phyloP scores from a whole-genome alignment of 2,888 invertebrate species.

The Epinotia ramella region DNA sequence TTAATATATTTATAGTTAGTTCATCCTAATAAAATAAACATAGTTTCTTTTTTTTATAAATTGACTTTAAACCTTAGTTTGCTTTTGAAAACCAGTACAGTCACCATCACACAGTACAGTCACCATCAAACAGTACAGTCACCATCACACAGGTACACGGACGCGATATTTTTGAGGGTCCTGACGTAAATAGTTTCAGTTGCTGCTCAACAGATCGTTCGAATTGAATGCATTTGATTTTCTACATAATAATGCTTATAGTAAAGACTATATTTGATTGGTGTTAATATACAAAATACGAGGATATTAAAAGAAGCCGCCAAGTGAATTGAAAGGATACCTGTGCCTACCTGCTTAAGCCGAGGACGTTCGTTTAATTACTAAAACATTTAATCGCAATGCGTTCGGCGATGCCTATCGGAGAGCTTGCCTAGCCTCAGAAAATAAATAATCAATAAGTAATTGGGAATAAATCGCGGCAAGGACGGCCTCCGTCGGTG shows the following conservation, averaged over 20 bases:
- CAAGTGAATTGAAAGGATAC: neutral
- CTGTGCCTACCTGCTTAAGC: neutral
- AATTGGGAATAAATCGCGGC: constrained; percentile 7
- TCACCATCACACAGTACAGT: too few species aligned
- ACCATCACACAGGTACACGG: too few species aligned
- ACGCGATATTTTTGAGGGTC: too few species aligned
- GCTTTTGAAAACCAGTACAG: too few species aligned
- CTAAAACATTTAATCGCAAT: neutral
- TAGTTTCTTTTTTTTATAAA: too few species aligned
- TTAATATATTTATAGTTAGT: neutral
- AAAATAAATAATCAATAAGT: constrained; percentile 13
- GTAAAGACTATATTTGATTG: neutral
- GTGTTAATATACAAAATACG: neutral
- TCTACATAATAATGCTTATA: neutral
- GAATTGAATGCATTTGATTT: neutral
- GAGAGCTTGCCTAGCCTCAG: neutral
- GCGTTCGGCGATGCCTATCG: constrained; percentile 2
- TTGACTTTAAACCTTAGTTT: too few species aligned
- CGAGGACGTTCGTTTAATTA: neutral
- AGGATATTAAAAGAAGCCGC: too few species aligned
- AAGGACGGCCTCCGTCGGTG: constrained; percentile 1
- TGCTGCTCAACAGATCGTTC: too few species aligned
- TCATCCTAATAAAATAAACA: neutral
- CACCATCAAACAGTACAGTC: too few species aligned
- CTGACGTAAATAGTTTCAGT: too few species aligned